phyloP scores from a whole-genome alignment of 2,113 vertebrate genomes.

The Cochlearius cochlearius region DNA sequence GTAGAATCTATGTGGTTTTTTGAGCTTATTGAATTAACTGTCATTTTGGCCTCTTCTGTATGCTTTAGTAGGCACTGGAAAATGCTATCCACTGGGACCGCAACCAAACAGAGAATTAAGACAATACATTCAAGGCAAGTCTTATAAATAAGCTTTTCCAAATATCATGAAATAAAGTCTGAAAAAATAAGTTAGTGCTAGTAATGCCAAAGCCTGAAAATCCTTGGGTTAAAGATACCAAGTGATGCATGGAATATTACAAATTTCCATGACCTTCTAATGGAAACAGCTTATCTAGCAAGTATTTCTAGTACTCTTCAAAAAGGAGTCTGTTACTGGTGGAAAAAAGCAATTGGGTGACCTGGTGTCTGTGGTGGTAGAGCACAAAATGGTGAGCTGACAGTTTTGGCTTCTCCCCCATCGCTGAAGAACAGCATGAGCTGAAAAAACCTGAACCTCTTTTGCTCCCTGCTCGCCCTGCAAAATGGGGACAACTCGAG shows the following conservation, averaged over 20 bases:
- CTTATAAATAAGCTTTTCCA: slow-evolving; percentile 11
- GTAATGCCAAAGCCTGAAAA: neutral
- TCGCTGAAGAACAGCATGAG: neutral
- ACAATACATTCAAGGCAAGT: neutral
- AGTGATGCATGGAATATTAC: neutral
- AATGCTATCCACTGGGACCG: neutral
- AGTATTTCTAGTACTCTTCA: neutral
- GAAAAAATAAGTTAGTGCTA: neutral
- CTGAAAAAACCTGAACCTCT: neutral
- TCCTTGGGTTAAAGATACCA: neutral
- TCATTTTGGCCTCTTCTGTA: neutral
- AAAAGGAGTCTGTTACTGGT: neutral
- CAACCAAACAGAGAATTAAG: slow-evolving; percentile 18
- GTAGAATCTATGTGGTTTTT: neutral
- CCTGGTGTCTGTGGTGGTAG: neutral
- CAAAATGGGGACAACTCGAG: neutral
- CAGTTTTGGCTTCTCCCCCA: neutral
- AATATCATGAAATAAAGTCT: neutral
- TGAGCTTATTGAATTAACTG: neutral
- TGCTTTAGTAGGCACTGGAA: neutral
- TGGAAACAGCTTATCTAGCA: neutral
- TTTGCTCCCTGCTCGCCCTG: neutral
- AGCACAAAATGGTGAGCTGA: neutral
- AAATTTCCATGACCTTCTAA: neutral
- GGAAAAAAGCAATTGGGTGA: neutral